phyloP scores from a whole-genome alignment of 1,140 invertebrate genomes.

The Uloborus diversus region DNA sequence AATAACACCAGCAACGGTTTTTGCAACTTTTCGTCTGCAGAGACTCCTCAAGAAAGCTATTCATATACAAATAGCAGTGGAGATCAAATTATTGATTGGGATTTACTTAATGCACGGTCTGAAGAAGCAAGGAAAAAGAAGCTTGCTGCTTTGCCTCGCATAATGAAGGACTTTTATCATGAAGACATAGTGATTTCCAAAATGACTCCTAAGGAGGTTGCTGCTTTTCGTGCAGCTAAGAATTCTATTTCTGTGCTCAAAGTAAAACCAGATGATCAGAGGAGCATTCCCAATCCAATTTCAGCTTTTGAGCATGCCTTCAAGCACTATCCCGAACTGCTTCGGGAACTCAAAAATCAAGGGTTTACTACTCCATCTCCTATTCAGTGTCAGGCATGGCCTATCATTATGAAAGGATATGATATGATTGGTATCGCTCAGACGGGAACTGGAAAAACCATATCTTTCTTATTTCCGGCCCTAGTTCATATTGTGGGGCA shows the following conservation, averaged over 20 bases:
- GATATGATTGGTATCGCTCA: constrained; percentile 69
- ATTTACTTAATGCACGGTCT: constrained; percentile 61
- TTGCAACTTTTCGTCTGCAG: background rate
- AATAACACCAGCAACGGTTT: constrained; percentile 33
- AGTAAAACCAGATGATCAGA: constrained; percentile 61
- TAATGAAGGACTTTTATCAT: constrained; percentile 85
- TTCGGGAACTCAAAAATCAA: constrained; percentile 82
- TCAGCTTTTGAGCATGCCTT: constrained; percentile 87
- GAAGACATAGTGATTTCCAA: constrained; percentile 77
- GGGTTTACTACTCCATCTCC: constrained; percentile 66
- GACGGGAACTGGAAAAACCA: constrained; percentile 83
- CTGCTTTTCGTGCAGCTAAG: constrained; percentile 64
- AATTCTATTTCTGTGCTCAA: constrained; percentile 77
- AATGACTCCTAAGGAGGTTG: constrained; percentile 73
- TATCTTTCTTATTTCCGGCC: constrained; percentile 90
- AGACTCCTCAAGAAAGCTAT: background rate
- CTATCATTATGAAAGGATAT: constrained; percentile 68
- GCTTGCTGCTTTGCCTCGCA: constrained; percentile 72
- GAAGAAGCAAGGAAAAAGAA: constrained; percentile 69
- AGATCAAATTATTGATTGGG: constrained; percentile 64
- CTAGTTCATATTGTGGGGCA: constrained; percentile 89
- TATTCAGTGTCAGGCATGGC: constrained; percentile 65
- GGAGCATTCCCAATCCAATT: constrained; percentile 82
- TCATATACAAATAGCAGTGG: constrained; percentile 56
- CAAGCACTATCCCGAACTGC: constrained; percentile 80